Evolutionary conservation across 2,113 vertebrate species (phyloP).

Genomic region (Hyperopisus bebe): DNA sequence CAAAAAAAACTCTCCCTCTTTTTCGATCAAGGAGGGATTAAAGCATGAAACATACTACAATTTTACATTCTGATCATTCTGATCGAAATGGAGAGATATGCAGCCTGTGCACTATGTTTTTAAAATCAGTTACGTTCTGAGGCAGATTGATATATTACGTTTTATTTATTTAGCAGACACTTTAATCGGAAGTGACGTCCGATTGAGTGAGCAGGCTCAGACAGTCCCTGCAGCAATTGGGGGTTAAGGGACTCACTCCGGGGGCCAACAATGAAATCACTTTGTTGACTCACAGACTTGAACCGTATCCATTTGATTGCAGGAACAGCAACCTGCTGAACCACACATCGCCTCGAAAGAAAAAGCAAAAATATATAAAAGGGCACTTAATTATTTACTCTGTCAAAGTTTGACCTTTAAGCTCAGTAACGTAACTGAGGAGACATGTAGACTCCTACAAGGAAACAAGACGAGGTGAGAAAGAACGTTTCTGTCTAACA

Average conservation of each 20-base stretch:
- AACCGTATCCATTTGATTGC: neutral
- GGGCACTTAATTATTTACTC: neutral
- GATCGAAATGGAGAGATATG: neutral
- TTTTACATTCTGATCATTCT: neutral
- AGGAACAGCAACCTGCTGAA: neutral
- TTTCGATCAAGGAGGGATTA: neutral
- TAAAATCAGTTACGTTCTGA: neutral
- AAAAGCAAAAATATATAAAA: neutral
- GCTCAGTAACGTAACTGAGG: neutral
- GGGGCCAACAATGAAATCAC: neutral
- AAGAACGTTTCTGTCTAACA: constrained; percentile 71
- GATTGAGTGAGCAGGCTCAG: neutral
- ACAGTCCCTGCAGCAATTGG: neutral
- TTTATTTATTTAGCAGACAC: neutral
- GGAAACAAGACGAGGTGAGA: constrained; percentile 36
- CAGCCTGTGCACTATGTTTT: neutral
- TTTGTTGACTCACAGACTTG: neutral
- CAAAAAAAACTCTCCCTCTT: constrained; percentile 60
- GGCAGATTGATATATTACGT: neutral
- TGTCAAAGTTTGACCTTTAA: neutral
- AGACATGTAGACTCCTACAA: neutral
- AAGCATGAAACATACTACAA: neutral
- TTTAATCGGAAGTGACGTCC: neutral
- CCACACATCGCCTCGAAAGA: neutral
- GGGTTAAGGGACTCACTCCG: neutral